Evolutionary conservation across 2,797 vertebrate genomes (phyloP).

Genomic region (Cichlasoma orientale): DNA sequence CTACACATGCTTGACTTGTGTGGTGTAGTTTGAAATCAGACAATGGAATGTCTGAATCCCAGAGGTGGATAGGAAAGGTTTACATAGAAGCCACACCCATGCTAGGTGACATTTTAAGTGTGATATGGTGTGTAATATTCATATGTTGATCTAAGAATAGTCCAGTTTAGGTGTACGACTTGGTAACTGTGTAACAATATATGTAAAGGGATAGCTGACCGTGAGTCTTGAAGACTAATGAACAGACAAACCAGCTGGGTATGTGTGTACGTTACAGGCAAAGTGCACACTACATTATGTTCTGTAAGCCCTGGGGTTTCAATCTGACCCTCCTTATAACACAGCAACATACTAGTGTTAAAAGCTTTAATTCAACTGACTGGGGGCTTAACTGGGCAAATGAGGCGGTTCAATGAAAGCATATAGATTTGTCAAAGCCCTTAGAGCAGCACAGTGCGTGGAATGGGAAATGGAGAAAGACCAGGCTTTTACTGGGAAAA

Average conservation of each 20-base stretch:
- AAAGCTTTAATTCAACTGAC: conserved; percentile 72
- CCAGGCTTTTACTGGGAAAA: neutral
- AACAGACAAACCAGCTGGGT: conserved; percentile 27
- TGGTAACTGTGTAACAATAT: neutral
- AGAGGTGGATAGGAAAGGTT: conserved; percentile 29
- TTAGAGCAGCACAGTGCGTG: conserved; percentile 45
- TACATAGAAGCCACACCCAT: neutral
- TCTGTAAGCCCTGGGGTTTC: conserved; percentile 43
- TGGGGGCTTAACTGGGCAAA: conserved; percentile 72
- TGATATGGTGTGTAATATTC: neutral
- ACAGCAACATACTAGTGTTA: conserved; percentile 49
- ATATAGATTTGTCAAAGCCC: conserved; percentile 67
- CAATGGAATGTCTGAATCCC: conserved; percentile 31
- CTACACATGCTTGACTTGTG: conserved; percentile 47
- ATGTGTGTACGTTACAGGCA: conserved; percentile 17
- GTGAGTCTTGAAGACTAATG: conserved; percentile 15
- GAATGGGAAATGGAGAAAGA: conserved; percentile 10
- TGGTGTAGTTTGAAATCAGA: conserved; percentile 62
- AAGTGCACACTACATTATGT: conserved; percentile 56
- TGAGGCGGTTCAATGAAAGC: conserved; percentile 67
- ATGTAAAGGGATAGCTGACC: conserved; percentile 3
- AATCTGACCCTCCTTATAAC: conserved; percentile 49
- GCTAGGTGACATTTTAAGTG: neutral
- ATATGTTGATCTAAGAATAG: neutral
- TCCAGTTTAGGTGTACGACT: neutral